phyloP scores from a whole-genome alignment of 2,113 vertebrate species.

The Proteles cristata region DNA sequence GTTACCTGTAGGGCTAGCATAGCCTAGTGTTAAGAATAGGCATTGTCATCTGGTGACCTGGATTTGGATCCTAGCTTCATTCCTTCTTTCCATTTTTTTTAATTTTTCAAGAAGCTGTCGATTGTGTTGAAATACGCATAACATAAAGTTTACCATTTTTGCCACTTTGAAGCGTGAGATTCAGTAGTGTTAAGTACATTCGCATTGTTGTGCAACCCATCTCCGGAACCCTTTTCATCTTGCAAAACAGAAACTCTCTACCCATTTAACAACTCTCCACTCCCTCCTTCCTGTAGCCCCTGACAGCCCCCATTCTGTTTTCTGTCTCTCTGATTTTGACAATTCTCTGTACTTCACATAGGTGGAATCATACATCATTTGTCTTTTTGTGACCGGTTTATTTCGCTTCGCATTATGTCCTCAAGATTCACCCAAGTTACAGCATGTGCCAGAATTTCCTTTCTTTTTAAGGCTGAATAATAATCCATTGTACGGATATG shows the following conservation, averaged over 20 bases:
- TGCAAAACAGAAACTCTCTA: constrained; percentile 46
- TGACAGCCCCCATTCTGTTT: neutral
- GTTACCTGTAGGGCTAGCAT: neutral
- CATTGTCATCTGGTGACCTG: neutral
- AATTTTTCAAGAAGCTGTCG: neutral
- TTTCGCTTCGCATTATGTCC: neutral
- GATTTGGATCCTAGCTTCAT: neutral
- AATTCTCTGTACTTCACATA: neutral
- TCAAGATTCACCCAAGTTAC: neutral
- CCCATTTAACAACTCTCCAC: neutral
- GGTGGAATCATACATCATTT: neutral
- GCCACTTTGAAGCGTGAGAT: neutral
- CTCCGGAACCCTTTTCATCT: neutral
- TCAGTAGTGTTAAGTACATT: neutral
- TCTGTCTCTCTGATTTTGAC: neutral
- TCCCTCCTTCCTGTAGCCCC: neutral
- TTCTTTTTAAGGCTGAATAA: neutral
- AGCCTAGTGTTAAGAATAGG: neutral
- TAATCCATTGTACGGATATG: neutral
- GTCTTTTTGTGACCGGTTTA: neutral
- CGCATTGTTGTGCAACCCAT: neutral
- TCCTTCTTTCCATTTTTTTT: neutral
- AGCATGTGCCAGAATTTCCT: neutral
- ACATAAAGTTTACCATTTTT: neutral
- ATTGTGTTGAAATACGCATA: neutral